Percentiles rank a stretch among this genome's conserved stretches.
Evolutionary conservation across 2,888 invertebrate species (phyloP).

Genomic region (Dolomedes plantarius): DNA sequence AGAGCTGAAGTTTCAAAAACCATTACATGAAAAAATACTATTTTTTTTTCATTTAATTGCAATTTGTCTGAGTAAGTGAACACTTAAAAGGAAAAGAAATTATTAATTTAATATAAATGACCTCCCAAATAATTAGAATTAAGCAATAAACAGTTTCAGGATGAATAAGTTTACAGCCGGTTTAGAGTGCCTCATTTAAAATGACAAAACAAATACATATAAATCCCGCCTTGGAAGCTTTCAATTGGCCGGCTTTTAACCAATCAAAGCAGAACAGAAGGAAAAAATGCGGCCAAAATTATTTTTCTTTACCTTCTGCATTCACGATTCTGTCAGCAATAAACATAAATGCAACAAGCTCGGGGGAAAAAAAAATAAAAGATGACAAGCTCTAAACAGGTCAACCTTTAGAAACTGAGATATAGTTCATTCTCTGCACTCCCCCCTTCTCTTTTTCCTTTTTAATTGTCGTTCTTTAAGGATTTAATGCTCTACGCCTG

Average conservation of each 20-base stretch:
- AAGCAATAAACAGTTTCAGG: too few species aligned
- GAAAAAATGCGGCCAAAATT: conserved; percentile 9
- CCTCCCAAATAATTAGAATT: too few species aligned
- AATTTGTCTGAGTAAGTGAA: too few species aligned
- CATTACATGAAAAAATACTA: too few species aligned
- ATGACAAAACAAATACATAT: not conserved
- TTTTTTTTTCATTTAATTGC: too few species aligned
- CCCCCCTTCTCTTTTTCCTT: not conserved
- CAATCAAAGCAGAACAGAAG: not conserved
- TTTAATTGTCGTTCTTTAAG: not conserved
- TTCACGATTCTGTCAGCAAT: not conserved
- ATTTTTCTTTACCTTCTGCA: not conserved
- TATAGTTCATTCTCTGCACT: not conserved
- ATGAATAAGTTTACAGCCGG: too few species aligned
- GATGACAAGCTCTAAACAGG: conserved; percentile 2
- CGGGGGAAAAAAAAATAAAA: not conserved
- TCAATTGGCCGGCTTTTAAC: not conserved
- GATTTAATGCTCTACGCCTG: not conserved
- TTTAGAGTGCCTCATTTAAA: not conserved
- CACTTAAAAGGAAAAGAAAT: too few species aligned
- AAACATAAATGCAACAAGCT: not conserved
- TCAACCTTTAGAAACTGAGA: not conserved
- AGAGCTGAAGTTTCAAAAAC: too few species aligned
- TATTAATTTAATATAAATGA: too few species aligned
- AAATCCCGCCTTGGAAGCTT: not conserved